Evolutionary conservation across 2,797 vertebrate species (phyloP).

Genomic region (Amblyopsis hoosieri): DNA sequence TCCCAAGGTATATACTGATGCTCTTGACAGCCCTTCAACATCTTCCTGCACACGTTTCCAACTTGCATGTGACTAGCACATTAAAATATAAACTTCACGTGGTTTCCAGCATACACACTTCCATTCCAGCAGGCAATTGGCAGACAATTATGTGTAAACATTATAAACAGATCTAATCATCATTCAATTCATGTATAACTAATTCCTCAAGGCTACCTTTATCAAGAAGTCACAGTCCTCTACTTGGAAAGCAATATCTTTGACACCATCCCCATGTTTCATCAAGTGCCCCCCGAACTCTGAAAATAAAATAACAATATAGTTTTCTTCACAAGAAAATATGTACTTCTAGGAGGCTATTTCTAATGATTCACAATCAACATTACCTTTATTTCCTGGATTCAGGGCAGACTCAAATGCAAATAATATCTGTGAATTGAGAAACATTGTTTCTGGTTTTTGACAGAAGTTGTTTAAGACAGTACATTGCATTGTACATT

Average conservation of each 20-base stretch:
- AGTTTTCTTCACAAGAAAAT: background rate
- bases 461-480: background rate
- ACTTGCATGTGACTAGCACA: background rate
- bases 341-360: background rate
- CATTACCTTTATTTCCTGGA: constrained; percentile 79
- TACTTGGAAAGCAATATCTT: constrained; percentile 83
- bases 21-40: constrained; percentile 41
- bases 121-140: background rate
- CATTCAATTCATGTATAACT: background rate
- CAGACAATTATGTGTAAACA: background rate
- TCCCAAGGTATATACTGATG: background rate
- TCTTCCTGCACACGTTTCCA: background rate
- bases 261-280: constrained; percentile 83
- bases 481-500: background rate
- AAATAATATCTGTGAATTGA: constrained; percentile 75
- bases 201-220: constrained; percentile 69
- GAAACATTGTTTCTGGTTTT: constrained; percentile 7
- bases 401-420: constrained; percentile 79
- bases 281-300: constrained; percentile 78
- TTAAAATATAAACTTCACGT: no score
- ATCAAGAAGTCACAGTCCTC: constrained; percentile 83
- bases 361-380: background rate
- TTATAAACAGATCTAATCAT: background rate
- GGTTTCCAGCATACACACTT: background rate
- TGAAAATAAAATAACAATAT: constrained; percentile 31